These are phyloP conservation scores for Myiozetetes cayanensis DNA, from an alignment of 2,113 vertebrate genomes.

Conservation along the genomic window DNA sequence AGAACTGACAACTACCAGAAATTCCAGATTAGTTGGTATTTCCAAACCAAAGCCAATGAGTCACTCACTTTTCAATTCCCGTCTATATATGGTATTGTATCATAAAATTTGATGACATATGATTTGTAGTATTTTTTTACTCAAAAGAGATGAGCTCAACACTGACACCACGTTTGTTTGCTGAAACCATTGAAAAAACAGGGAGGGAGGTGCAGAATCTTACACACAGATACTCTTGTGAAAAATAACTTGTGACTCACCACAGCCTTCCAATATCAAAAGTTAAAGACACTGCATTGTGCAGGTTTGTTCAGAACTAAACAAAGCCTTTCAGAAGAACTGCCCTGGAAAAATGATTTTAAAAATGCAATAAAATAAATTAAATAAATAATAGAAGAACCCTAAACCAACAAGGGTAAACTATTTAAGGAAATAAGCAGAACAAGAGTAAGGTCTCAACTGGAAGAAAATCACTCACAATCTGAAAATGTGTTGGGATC, in stretches of 20 bases:
- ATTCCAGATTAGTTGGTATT: background rate
- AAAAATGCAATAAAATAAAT: background rate
- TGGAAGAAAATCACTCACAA: background rate
- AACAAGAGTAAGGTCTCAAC: background rate
- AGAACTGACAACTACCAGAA: background rate
- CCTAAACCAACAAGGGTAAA: background rate
- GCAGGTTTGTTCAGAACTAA: background rate
- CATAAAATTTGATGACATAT: background rate
- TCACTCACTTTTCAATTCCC: background rate
- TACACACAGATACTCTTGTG: background rate
- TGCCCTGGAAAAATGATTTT: background rate
- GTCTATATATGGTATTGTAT: background rate
- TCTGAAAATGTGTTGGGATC: background rate
- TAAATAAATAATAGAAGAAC: background rate
- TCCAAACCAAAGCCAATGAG: background rate
- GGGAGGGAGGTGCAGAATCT: background rate
- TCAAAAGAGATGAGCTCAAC: background rate
- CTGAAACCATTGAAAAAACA: background rate
- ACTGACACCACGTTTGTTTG: background rate
- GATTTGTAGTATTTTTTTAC: background rate
- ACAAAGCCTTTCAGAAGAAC: background rate
- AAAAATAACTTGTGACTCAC: conserved; percentile 9
- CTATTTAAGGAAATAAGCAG: background rate
- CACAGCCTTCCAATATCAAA: background rate
- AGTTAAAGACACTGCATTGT: background rate